Percentiles rank a stretch among this genome's conserved stretches.
These are phyloP conservation scores for Seriola dumerili DNA, from an alignment of 2,113 vertebrate species.

Conservation along the genomic window DNA sequence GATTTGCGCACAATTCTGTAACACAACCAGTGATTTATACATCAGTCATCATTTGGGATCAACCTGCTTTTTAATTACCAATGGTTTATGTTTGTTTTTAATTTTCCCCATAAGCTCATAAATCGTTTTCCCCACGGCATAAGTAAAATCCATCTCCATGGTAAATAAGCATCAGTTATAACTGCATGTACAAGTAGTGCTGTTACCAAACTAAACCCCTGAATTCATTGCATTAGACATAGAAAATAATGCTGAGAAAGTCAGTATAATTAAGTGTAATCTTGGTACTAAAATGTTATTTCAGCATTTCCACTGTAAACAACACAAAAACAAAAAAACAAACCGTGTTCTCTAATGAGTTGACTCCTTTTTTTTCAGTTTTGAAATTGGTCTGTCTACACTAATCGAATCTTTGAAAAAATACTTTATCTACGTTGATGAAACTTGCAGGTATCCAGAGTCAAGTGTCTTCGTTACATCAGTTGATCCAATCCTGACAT, in stretches of 20 bases:
- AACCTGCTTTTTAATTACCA: conserved; percentile 75
- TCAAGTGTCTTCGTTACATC: background rate
- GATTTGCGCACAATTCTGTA: conserved; percentile 56
- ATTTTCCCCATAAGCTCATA: conserved; percentile 75
- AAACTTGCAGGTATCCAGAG: background rate
- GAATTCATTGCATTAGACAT: background rate
- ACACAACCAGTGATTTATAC: conserved; percentile 52
- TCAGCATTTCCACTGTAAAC: background rate
- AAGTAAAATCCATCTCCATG: conserved; percentile 61
- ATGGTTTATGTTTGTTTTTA: conserved; percentile 79
- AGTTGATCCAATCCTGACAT: conserved; percentile 5
- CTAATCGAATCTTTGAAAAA: background rate
- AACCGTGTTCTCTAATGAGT: background rate
- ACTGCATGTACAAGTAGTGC: conserved; percentile 54
- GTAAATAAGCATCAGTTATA: conserved; percentile 67
- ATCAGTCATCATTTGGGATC: conserved; percentile 72
- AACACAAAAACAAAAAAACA: background rate
- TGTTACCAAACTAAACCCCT: conserved; percentile 10
- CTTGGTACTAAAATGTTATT: background rate
- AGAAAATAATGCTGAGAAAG: background rate
- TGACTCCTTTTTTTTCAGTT: background rate
- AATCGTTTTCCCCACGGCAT: conserved; percentile 58
- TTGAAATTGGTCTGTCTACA: background rate
- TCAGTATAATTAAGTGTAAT: background rate
- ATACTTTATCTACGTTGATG: background rate